These are phyloP conservation scores for Xiphydria camelus DNA, from an alignment of 2,888 invertebrate species.

Conservation along the genomic window DNA sequence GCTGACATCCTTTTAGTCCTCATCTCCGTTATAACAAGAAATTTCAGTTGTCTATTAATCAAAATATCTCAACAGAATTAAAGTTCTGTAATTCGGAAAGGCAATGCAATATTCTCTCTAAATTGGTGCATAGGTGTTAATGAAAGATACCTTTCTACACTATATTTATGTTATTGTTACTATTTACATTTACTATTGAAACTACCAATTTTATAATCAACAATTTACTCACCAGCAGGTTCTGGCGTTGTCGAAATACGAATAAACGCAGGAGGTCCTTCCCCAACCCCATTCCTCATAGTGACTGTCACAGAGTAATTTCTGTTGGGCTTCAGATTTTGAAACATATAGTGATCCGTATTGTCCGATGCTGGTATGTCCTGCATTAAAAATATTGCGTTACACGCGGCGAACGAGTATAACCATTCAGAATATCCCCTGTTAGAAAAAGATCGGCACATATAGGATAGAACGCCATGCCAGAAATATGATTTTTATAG, in stretches of 20 bases:
- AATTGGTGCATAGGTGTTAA: too few species aligned
- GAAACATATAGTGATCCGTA: slow-evolving; percentile 72
- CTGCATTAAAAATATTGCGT: slow-evolving; percentile 59
- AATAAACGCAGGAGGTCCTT: slow-evolving; percentile 72
- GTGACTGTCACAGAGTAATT: slow-evolving; percentile 79
- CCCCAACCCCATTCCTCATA: slow-evolving; percentile 79
- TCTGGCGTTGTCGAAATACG: slow-evolving; percentile 70
- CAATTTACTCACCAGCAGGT: slow-evolving; percentile 63
- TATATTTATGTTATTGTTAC: too few species aligned
- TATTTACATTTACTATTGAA: slow-evolving; percentile 1
- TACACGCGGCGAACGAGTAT: slow-evolving; percentile 5
- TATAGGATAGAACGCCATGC: slow-evolving; percentile 48
- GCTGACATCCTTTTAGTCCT: too few species aligned
- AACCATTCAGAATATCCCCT: slow-evolving; percentile 18
- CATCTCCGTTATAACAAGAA: too few species aligned
- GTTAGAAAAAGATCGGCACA: slow-evolving; percentile 19
- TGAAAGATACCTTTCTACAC: too few species aligned
- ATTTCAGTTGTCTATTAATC: too few species aligned
- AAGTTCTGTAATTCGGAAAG: too few species aligned
- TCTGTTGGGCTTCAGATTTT: slow-evolving; percentile 70
- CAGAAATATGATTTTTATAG: slow-evolving; percentile 40
- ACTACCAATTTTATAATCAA: background rate
- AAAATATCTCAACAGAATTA: too few species aligned
- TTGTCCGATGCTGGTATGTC: slow-evolving; percentile 76
- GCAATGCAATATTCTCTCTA: too few species aligned